Evolutionary conservation across 2,888 invertebrate genomes (phyloP).

Genomic region (Raillietiella orientalis): DNA sequence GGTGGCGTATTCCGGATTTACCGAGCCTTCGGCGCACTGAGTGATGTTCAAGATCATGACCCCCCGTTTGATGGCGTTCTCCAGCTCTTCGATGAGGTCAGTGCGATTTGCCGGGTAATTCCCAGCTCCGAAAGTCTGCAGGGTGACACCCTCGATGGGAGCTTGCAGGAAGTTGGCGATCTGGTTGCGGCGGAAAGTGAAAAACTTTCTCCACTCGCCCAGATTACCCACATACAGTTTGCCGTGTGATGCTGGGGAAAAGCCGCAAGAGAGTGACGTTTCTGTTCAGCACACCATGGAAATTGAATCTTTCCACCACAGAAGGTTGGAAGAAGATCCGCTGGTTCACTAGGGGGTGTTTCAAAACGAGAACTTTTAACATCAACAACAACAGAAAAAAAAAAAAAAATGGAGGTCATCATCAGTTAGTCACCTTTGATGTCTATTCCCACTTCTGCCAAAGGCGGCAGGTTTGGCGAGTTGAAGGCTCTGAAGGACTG

Average conservation of each 20-base stretch:
- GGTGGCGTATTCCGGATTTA: constrained; percentile 45
- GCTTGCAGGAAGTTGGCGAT: constrained; percentile 18
- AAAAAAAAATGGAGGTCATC: no score
- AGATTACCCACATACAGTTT: constrained; percentile 19
- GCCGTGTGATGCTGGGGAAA: constrained; percentile 62
- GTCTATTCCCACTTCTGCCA: constrained; percentile 49
- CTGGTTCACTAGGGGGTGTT: constrained; percentile 32
- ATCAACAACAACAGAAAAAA: no score
- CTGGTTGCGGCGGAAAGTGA: constrained; percentile 4
- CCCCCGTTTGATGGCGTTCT: constrained; percentile 30
- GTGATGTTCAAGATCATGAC: constrained; percentile 70
- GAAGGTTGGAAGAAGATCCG: constrained; percentile 25
- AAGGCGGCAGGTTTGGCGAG: constrained; percentile 50
- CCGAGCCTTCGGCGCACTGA: constrained; percentile 54
- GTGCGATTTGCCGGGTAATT: constrained; percentile 54
- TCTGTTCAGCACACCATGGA: constrained; percentile 36
- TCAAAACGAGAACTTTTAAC: no score
- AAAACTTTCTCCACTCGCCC: background rate
- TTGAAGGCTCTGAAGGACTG: constrained; percentile 29
- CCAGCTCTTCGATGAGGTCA: constrained; percentile 40
- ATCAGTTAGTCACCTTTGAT: no score
- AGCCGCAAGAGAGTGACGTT: constrained; percentile 58
- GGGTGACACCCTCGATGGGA: constrained; percentile 46
- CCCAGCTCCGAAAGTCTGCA: constrained; percentile 76
- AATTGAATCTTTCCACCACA: constrained; percentile 26